These are phyloP conservation scores for Drosophila baimaii DNA, from an alignment of 1,140 invertebrate species.

Conservation along the genomic window DNA sequence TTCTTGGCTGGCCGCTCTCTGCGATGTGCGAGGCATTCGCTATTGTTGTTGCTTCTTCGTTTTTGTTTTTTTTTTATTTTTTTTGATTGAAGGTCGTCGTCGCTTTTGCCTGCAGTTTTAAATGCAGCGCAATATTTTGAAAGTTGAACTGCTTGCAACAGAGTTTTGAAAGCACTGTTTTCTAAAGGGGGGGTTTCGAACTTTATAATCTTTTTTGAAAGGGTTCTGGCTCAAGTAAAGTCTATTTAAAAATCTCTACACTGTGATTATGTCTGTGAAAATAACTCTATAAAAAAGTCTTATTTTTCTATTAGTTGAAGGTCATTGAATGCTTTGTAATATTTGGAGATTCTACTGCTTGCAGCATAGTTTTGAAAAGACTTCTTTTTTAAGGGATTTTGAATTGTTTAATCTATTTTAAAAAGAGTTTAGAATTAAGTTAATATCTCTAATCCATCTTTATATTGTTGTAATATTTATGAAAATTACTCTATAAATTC, in stretches of 20 bases:
- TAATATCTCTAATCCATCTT: too few relatives aligned
- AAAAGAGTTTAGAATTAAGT: too few relatives aligned
- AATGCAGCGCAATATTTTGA: conserved; percentile 38
- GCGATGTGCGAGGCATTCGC: conserved; percentile 48
- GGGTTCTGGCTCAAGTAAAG: too few relatives aligned
- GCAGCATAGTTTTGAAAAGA: conserved; percentile 14
- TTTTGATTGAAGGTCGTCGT: conserved; percentile 69
- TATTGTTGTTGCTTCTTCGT: conserved; percentile 51
- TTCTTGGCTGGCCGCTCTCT: conserved; percentile 52
- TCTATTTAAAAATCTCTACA: too few relatives aligned
- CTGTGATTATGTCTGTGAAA: too few relatives aligned
- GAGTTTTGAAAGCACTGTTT: conserved; percentile 13
- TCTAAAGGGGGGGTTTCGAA: not conserved
- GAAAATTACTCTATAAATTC: too few relatives aligned
- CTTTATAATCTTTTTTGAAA: too few relatives aligned
- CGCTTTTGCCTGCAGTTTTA: conserved; percentile 29
- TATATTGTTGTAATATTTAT: too few relatives aligned
- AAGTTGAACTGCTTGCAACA: conserved; percentile 8
- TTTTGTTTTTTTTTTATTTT: conserved; percentile 25
- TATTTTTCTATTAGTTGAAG: conserved; percentile 58
- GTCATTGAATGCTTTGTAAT: conserved; percentile 46
- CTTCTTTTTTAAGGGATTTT: not conserved
- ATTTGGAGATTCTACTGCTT: conserved; percentile 29
- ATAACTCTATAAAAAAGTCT: too few relatives aligned
- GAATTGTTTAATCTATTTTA: too few relatives aligned